Percentiles rank a stretch among this genome's conserved stretches.
Conservation (phyloP, 1,140 invertebrate species). For the Proales similis region DNA sequence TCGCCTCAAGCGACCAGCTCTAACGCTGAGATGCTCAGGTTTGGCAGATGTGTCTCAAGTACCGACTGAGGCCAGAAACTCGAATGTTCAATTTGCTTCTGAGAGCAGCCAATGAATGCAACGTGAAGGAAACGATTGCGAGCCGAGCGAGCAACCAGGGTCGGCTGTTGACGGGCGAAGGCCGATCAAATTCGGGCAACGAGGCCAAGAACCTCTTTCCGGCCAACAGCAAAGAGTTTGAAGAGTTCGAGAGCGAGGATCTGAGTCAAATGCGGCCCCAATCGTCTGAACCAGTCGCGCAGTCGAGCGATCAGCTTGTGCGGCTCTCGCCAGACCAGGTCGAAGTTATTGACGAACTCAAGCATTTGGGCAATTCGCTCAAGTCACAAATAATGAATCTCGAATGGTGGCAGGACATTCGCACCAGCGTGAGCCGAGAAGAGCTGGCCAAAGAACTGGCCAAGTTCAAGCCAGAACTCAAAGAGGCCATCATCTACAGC, state of each 20-base stretch:
- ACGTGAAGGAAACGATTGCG: no score
- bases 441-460: conserved; percentile 13
- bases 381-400: conserved; percentile 15
- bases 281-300: conserved; percentile 10
- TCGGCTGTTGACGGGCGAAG: neutral
- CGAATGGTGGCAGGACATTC: conserved; percentile 37
- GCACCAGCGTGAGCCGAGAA: conserved; percentile 4
- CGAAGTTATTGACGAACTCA: conserved; percentile 28
- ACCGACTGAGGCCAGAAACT: conserved; percentile 6
- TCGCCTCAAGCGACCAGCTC: no score
- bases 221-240: neutral
- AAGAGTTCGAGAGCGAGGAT: conserved; percentile 11
- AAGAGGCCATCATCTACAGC: conserved; percentile 15
- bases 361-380: neutral
- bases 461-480: conserved; percentile 23
- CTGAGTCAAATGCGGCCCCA: neutral
- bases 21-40: no score
- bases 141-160: no score
- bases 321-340: neutral
- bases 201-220: conserved; percentile 27
- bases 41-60: conserved; percentile 26
- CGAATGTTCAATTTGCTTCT: conserved; percentile 11
- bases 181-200: neutral
- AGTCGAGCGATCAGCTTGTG: neutral
- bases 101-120: conserved; percentile 30